phyloP scores from a whole-genome alignment of 1,140 invertebrate genomes.

The Drosophila biarmipes region DNA sequence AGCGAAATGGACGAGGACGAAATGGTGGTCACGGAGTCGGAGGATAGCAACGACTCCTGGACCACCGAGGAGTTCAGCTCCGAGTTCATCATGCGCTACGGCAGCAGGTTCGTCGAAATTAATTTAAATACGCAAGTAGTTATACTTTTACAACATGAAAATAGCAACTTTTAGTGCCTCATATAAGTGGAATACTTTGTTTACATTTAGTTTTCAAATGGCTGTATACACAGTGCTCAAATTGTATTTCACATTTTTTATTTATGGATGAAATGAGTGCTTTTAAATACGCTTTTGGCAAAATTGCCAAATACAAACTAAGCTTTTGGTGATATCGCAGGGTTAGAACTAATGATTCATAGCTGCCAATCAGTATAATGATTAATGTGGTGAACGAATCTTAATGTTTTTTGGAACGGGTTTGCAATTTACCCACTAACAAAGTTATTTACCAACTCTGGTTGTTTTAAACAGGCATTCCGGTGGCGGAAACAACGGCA shows the following conservation, averaged over 20 bases:
- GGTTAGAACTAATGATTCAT: background rate
- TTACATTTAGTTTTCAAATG: background rate
- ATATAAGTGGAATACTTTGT: background rate
- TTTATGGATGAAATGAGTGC: too few relatives aligned
- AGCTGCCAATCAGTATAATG: too few relatives aligned
- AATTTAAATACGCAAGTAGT: background rate
- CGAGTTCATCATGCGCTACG: conserved; percentile 90
- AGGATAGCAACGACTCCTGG: conserved; percentile 93
- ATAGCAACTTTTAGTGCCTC: background rate
- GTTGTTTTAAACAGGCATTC: conserved; percentile 67
- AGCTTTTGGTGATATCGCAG: too few relatives aligned
- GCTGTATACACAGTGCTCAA: background rate
- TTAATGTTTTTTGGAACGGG: too few relatives aligned
- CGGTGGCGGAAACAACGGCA: conserved; percentile 80
- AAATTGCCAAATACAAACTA: background rate
- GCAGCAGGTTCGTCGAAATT: conserved; percentile 87
- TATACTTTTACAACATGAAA: background rate
- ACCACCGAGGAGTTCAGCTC: conserved; percentile 91
- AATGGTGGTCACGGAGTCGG: conserved; percentile 87
- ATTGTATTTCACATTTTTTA: too few relatives aligned
- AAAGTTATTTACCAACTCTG: background rate
- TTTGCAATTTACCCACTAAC: background rate
- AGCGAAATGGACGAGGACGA: conserved; percentile 89
- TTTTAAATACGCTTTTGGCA: background rate
- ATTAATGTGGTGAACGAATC: too few relatives aligned